Conservation (phyloP, 92 coral and sea anemone genomes). For the Parazoanthus atlanticus region DNA sequence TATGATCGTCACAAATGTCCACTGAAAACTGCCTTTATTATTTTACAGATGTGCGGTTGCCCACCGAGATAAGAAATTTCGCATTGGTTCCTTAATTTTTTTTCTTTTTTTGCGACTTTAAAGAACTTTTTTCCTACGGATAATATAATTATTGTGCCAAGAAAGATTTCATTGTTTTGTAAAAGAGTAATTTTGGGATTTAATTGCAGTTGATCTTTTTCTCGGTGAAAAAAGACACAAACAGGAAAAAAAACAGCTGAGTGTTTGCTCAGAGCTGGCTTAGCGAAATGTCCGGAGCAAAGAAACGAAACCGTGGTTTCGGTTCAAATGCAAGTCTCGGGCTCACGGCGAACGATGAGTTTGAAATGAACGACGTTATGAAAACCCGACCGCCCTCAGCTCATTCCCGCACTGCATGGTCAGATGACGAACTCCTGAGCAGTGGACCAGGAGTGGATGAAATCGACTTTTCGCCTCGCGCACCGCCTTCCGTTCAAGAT, state of each 20-base stretch:
- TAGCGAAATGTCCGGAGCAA: constrained; percentile 20
- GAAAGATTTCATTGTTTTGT: background rate
- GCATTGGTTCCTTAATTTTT: background rate
- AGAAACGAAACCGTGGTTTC: constrained; percentile 38
- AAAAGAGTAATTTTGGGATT: background rate
- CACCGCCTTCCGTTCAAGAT: constrained; percentile 43
- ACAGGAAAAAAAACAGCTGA: background rate
- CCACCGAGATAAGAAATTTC: constrained; percentile 5
- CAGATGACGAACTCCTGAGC: constrained; percentile 43
- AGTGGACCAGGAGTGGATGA: constrained; percentile 45
- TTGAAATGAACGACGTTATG: constrained; percentile 43
- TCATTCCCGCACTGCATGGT: constrained; percentile 61
- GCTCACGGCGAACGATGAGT: constrained; percentile 35
- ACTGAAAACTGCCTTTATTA: background rate
- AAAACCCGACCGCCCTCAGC: constrained; percentile 55
- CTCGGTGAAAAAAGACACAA: constrained; percentile 1
- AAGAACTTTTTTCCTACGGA: background rate
- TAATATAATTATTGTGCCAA: background rate
- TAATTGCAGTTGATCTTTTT: background rate
- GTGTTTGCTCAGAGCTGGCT: constrained; percentile 4
- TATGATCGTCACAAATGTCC: background rate
- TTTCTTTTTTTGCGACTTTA: background rate
- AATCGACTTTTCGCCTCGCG: constrained; percentile 45
- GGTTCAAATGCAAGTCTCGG: constrained; percentile 41
- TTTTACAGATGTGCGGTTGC: background rate